These are phyloP conservation scores for Platygyra sinensis DNA, from an alignment of 64 coral and sea anemone genomes.

Conservation along the genomic window DNA sequence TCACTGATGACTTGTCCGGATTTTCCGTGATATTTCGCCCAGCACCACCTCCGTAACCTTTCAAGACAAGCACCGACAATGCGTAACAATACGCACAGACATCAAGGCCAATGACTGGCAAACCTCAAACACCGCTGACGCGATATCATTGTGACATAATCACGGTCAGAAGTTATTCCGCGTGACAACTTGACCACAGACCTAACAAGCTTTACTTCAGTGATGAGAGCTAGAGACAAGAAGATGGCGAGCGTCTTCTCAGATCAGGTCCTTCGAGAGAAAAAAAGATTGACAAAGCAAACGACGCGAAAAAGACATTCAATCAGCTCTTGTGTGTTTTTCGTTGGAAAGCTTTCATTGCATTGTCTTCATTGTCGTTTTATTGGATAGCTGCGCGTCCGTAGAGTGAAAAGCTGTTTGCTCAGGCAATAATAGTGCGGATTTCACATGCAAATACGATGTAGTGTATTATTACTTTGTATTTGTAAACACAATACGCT, in stretches of 20 bases:
- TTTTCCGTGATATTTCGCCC: neutral
- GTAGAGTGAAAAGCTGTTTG: neutral
- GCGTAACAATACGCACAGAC: neutral
- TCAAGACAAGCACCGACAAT: neutral
- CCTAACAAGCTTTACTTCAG: neutral
- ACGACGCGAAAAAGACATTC: neutral
- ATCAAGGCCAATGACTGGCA: neutral
- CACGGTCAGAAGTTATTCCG: neutral
- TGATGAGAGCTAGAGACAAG: neutral
- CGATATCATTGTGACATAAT: conserved; percentile 17
- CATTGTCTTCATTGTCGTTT: neutral
- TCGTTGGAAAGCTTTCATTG: neutral
- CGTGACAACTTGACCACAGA: neutral
- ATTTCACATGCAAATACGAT: conserved; percentile 26
- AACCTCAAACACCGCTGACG: conserved; percentile 6
- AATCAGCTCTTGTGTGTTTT: neutral
- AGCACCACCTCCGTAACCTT: neutral
- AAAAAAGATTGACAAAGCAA: neutral
- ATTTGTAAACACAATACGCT: conserved; percentile 2
- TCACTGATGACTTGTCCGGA: neutral
- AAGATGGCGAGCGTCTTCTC: neutral
- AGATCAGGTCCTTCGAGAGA: neutral
- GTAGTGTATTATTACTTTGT: neutral
- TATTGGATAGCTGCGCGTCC: conserved; percentile 19
- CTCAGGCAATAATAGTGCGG: neutral